Evolutionary conservation across 2,797 vertebrate species (phyloP).

Genomic region (Danionella dracula): DNA sequence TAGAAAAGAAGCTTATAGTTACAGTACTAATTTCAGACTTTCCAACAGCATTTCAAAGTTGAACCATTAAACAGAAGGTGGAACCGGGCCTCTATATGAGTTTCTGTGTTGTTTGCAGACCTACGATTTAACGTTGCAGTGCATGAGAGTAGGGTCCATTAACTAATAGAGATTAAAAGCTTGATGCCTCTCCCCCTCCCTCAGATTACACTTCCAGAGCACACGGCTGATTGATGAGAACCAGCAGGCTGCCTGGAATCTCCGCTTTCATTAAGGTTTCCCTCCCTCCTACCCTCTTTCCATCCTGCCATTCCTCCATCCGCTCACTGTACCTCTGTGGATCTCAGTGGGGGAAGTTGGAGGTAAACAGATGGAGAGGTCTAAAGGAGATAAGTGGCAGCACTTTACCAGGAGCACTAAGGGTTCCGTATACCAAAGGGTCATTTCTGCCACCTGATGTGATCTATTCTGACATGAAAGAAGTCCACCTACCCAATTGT

Average conservation of each 20-base stretch:
- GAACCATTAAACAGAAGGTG: not conserved
- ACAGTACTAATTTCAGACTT: conserved; percentile 30
- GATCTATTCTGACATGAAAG: conserved; percentile 31
- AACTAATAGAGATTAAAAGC: conserved; percentile 78
- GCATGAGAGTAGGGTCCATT: conserved; percentile 60
- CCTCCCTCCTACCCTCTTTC: conserved; percentile 46
- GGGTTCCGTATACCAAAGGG: conserved; percentile 27
- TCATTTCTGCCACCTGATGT: conserved; percentile 51
- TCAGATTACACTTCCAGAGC: conserved; percentile 65
- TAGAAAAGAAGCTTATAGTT: conserved; percentile 19
- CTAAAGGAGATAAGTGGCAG: conserved; percentile 59
- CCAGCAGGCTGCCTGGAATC: conserved; percentile 70
- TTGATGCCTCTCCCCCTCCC: conserved; percentile 55
- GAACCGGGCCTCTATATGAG: not conserved
- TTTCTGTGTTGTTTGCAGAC: conserved; percentile 29
- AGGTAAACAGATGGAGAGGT: conserved; percentile 50
- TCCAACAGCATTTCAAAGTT: conserved; percentile 11
- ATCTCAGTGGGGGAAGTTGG: conserved; percentile 28
- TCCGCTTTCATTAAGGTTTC: conserved; percentile 68
- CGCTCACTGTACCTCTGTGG: conserved; percentile 23
- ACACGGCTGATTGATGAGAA: conserved; percentile 75
- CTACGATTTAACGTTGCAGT: conserved; percentile 35
- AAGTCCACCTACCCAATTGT: conserved; percentile 5
- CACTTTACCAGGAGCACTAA: conserved; percentile 60
- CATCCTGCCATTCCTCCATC: conserved; percentile 35